Evolutionary conservation across 2,888 invertebrate genomes (phyloP).

Genomic region (Aradus depressus): DNA sequence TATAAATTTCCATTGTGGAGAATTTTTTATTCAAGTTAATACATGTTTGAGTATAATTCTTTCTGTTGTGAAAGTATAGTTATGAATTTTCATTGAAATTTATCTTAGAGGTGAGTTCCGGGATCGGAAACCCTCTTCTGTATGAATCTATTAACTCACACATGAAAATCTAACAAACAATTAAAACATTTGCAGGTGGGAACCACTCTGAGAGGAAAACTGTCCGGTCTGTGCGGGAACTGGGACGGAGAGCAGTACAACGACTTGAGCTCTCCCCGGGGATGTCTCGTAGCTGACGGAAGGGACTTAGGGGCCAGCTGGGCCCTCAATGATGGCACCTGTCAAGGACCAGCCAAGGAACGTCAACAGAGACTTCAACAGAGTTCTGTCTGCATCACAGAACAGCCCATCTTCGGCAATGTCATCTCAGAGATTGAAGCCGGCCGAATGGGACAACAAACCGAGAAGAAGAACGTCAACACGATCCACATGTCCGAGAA

Average conservation of each 20-base stretch:
- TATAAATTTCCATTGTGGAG: too few species aligned
- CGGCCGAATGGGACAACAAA: slow-evolving; percentile 2
- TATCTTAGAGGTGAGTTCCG: too few species aligned
- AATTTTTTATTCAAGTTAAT: too few species aligned
- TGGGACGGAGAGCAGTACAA: slow-evolving; percentile 47
- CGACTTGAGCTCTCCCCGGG: slow-evolving; percentile 49
- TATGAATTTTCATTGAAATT: too few species aligned
- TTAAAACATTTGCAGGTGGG: too few species aligned
- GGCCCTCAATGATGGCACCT: slow-evolving; percentile 37
- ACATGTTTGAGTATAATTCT: too few species aligned
- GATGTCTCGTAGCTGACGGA: slow-evolving; percentile 43
- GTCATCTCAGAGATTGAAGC: slow-evolving; percentile 22
- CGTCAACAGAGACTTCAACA: slow-evolving; percentile 36
- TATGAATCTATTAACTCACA: too few species aligned
- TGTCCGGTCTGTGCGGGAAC: slow-evolving; percentile 55
- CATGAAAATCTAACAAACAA: neutral
- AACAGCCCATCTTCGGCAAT: slow-evolving; percentile 28
- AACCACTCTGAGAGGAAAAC: slow-evolving; percentile 25
- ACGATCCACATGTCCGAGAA: slow-evolving; percentile 26
- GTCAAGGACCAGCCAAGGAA: slow-evolving; percentile 28
- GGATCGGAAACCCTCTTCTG: too few species aligned
- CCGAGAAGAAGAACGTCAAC: neutral
- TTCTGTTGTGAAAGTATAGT: too few species aligned
- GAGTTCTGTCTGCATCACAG: slow-evolving; percentile 23
- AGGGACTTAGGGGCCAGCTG: slow-evolving; percentile 47